phyloP scores from a whole-genome alignment of 2,888 invertebrate genomes.

The Drosophila leonis region DNA sequence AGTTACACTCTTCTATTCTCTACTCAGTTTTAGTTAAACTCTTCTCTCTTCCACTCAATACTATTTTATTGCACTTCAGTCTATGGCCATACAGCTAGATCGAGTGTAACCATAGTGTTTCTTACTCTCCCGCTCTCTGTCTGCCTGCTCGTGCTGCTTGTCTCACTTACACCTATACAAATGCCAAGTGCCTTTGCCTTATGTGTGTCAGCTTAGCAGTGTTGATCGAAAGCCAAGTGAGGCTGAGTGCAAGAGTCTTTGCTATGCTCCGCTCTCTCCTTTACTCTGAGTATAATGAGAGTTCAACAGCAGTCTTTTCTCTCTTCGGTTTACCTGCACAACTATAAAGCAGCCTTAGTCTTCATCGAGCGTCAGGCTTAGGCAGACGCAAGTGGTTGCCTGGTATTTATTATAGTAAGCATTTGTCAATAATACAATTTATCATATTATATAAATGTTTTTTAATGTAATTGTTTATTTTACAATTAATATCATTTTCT shows the following conservation, averaged over 20 bases:
- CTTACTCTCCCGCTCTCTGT: background rate
- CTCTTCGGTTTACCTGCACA: background rate
- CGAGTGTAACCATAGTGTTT: background rate
- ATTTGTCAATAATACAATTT: too few relatives aligned
- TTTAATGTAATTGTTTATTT: too few relatives aligned
- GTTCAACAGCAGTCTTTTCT: background rate
- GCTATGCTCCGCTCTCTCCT: too few relatives aligned
- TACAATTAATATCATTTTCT: too few relatives aligned
- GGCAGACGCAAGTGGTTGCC: too few relatives aligned
- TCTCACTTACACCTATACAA: background rate
- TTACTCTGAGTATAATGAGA: too few relatives aligned
- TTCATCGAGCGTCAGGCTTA: background rate
- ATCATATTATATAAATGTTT: too few relatives aligned
- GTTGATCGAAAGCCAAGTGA: background rate
- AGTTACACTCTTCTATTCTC: background rate
- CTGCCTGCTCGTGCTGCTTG: too few relatives aligned
- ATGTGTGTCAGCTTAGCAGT: background rate
- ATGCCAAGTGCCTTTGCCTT: background rate
- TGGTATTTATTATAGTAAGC: too few relatives aligned
- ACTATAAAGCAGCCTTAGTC: background rate
- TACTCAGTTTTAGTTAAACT: background rate
- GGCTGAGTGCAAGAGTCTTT: background rate
- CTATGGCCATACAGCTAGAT: background rate
- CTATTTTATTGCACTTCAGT: background rate
- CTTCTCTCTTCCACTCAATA: background rate